Evolutionary conservation across 2,113 vertebrate species (phyloP).

Genomic region (Embiotoca jacksoni): DNA sequence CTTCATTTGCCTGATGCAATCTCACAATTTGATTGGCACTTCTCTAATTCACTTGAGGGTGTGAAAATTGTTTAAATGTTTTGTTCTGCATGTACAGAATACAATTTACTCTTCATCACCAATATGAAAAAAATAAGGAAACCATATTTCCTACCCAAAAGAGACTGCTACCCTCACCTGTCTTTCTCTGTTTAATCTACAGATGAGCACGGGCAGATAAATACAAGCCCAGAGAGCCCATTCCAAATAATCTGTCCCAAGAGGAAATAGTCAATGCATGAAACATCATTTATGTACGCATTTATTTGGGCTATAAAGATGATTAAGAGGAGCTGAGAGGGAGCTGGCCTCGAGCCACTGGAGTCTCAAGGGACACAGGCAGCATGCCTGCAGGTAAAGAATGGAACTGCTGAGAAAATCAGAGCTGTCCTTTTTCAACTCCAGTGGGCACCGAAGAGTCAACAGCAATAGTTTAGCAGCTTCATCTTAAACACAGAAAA

Average conservation of each 20-base stretch:
- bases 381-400: slow-evolving; percentile 23
- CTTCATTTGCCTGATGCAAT: slow-evolving; percentile 5
- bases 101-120: background rate
- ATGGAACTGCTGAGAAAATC: slow-evolving; percentile 17
- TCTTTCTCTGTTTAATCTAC: slow-evolving; percentile 28
- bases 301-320: slow-evolving; percentile 70
- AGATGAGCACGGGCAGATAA: slow-evolving; percentile 31
- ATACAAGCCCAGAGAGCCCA: slow-evolving; percentile 38
- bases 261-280: slow-evolving; percentile 59
- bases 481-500: background rate
- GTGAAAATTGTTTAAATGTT: background rate
- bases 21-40: slow-evolving; percentile 13
- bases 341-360: slow-evolving; percentile 52
- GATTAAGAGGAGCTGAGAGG: slow-evolving; percentile 62
- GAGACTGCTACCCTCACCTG: slow-evolving; percentile 25
- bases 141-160: background rate
- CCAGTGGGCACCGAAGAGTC: slow-evolving; percentile 1
- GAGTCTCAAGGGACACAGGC: slow-evolving; percentile 43
- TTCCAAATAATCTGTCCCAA: slow-evolving; percentile 36
- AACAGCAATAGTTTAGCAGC: background rate
- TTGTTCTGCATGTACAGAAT: background rate
- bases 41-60: background rate
- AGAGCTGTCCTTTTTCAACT: slow-evolving; percentile 18
- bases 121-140: slow-evolving; percentile 24
- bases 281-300: slow-evolving; percentile 57